Evolutionary conservation across 2,113 vertebrate species (phyloP).

Genomic region (Rhadina sibilatrix): DNA sequence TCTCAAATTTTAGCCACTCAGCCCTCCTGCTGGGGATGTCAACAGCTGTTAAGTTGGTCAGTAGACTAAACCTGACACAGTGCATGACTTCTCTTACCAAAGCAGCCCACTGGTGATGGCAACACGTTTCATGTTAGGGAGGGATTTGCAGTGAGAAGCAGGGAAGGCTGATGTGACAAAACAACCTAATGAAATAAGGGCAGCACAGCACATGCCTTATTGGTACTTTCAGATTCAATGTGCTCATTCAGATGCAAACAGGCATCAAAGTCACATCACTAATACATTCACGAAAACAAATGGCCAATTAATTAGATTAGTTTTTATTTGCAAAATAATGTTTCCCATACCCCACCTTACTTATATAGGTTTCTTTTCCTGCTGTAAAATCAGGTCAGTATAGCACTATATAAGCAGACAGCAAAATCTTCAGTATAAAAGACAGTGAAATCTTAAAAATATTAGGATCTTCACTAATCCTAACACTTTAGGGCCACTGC

Average conservation of each 20-base stretch:
- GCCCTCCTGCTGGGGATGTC: neutral
- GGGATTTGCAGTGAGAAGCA: neutral
- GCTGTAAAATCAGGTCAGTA: neutral
- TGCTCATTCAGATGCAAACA: accelerated
- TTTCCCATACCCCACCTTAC: neutral
- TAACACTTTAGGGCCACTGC: neutral
- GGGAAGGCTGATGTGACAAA: neutral
- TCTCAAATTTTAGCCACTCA: neutral
- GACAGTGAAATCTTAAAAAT: neutral
- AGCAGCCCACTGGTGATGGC: neutral
- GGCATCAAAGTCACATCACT: neutral
- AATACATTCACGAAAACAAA: neutral
- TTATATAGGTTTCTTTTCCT: neutral
- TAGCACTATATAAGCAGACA: neutral
- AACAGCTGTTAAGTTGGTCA: accelerated
- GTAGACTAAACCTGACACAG: neutral
- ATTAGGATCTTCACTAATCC: neutral
- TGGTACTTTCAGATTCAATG: neutral
- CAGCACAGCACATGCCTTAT: neutral
- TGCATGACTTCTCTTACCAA: neutral
- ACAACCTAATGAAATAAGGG: neutral
- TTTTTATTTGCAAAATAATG: neutral
- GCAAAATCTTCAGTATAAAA: neutral
- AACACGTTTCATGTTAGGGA: neutral
- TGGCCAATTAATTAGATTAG: neutral